These are phyloP conservation scores for Paramuricea clavata DNA, from an alignment of 92 coral and sea anemone species.

Conservation along the genomic window DNA sequence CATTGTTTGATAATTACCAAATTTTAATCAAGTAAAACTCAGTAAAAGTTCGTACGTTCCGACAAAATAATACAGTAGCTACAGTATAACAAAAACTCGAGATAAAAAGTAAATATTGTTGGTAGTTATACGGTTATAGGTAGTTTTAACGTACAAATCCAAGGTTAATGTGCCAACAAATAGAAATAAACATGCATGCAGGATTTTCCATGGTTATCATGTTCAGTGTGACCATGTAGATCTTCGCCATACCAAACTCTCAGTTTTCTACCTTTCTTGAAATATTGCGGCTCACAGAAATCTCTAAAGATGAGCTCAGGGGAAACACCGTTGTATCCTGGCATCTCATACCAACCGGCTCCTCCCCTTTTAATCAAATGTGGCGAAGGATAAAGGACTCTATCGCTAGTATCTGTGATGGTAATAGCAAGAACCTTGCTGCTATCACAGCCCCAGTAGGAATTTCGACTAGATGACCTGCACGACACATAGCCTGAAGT, in stretches of 20 bases:
- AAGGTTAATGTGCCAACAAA: background rate
- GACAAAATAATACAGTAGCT: too few species aligned
- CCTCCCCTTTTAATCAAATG: background rate
- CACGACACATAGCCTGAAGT: too few species aligned
- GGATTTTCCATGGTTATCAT: conserved; percentile 1
- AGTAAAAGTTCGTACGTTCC: too few species aligned
- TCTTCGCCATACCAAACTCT: too few species aligned
- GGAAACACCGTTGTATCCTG: conserved; percentile 6
- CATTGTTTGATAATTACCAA: too few species aligned
- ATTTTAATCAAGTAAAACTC: too few species aligned
- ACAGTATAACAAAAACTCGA: too few species aligned
- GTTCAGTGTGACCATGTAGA: background rate
- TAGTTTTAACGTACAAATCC: too few species aligned
- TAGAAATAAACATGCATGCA: conserved; percentile 32
- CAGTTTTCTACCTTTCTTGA: background rate
- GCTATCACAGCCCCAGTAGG: too few species aligned
- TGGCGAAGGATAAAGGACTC: conserved; percentile 20
- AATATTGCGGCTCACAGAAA: background rate
- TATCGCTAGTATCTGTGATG: background rate
- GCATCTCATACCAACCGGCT: background rate
- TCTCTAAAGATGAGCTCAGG: conserved; percentile 24
- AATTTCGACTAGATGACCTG: too few species aligned
- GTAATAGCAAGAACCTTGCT: background rate
- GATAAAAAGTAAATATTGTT: too few species aligned
- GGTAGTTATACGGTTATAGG: too few species aligned